A percentile compares a stretch with the other conserved stretches of the same genome.
Conservation (phyloP, 2,888 invertebrate genomes). For the Drosophila borealis region DNA sequence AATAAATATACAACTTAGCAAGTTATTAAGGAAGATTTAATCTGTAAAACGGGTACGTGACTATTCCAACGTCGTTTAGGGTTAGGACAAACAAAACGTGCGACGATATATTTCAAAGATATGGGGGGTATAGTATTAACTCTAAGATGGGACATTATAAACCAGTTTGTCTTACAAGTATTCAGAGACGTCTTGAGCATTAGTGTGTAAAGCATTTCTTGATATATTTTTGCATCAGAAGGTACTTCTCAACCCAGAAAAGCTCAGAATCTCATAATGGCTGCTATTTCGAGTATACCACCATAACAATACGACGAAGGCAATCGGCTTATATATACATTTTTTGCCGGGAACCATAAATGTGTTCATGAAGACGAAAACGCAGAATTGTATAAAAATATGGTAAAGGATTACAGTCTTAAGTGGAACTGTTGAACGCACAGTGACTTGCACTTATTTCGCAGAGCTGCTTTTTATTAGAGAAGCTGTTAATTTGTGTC, state of each 20-base stretch:
- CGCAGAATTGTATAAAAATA: conserved; percentile 47
- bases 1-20: conserved; percentile 12
- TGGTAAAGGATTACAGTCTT: conserved; percentile 57
- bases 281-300: background rate
- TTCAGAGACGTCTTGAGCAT: background rate
- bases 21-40: too few relatives aligned
- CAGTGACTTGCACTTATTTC: conserved; percentile 58
- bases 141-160: too few relatives aligned
- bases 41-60: background rate
- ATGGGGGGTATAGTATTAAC: too few relatives aligned
- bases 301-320: conserved; percentile 2
- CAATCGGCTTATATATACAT: conserved; percentile 37
- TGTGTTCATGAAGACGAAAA: conserved; percentile 25
- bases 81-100: too few relatives aligned
- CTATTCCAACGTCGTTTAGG: background rate
- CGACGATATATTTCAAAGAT: too few relatives aligned
- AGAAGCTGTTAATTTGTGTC: conserved; percentile 69
- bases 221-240: background rate
- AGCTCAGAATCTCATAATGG: background rate
- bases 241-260: background rate
- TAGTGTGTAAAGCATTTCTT: background rate
- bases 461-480: conserved; percentile 57
- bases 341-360: conserved; percentile 25
- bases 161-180: too few relatives aligned
- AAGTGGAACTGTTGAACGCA: conserved; percentile 42